Base-by-base conservation (phyloP, 2,113 vertebrate genomes). In the Ancistrus triradiatus region DNA sequence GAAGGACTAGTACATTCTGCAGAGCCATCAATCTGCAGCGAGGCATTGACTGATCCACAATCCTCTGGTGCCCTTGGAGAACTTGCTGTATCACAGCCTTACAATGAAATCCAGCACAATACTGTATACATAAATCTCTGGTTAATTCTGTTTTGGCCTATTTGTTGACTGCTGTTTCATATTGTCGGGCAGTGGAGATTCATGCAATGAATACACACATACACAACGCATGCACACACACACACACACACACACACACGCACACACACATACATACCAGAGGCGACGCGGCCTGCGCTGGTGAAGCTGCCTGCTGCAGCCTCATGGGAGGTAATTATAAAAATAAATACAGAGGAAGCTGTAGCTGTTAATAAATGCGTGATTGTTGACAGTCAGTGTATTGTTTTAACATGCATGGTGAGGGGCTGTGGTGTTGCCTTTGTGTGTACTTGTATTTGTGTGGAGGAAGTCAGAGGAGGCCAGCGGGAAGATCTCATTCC, bases 271-370 rank as follows among this genome's bases (percentile, higher is more conserved):
- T 52, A 59, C 64, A 64, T 61, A 72, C 60, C 37, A 68, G 63
- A 83, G 79, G 74, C 72, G 60, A 77, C 6, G 72, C 52, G 75
- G 56, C 49, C 69, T 74, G 68, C 35, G 40, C 38, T 76, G 80
- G 51, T 73, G 74, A 70, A 79, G 79, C 66, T 78, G 68, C 72
- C 66, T 52, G 75, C 65, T 69, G 44, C 58, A 69, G 70, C 81
- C 88, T 86, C 88, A 63, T 74, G 87, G 87, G 88, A 87, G 82
- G 85, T 86, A 88, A 89, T 90, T 90, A 90, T 83, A 80, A 83
- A 85, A 87, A 86, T 88, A 90, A 88, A 87, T 85, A 89, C 83
- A 88, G 82, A 81, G 83, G 74, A 85, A 85, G 83, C 81, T 79
- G 74, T 58, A 72, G 78, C 78, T 84, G 85, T 74, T 90, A 87